Conservation (phyloP, 2,888 invertebrate genomes). For the Caenorhabditis imperialis region DNA sequence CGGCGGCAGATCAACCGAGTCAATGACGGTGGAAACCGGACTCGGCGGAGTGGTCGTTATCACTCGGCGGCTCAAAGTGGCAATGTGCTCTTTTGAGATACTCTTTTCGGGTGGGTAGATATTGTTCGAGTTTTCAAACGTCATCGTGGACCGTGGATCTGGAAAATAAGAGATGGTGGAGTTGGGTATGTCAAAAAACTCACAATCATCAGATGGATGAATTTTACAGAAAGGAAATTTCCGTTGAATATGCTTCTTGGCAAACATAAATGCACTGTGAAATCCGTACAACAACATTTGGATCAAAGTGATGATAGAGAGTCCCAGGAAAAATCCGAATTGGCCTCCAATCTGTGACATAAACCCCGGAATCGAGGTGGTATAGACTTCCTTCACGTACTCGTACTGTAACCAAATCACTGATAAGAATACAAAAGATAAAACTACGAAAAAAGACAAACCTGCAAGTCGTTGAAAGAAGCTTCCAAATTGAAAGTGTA, state of each 20-base stretch:
- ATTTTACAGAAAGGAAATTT: constrained; percentile 53
- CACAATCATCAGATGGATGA: constrained; percentile 44
- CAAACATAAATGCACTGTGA: constrained; percentile 51
- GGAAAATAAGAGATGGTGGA: neutral
- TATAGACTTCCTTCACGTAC: constrained; percentile 74
- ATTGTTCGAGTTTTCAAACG: constrained; percentile 36
- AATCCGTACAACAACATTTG: constrained; percentile 71
- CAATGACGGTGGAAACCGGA: constrained; percentile 52
- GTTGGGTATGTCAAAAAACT: constrained; percentile 5
- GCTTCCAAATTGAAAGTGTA: constrained; percentile 74
- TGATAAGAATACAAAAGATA: neutral
- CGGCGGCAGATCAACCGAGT: constrained; percentile 51
- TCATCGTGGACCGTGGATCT: constrained; percentile 33
- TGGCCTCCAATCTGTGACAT: constrained; percentile 77
- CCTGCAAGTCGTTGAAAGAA: constrained; percentile 74
- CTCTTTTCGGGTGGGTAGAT: constrained; percentile 51
- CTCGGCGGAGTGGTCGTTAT: constrained; percentile 50
- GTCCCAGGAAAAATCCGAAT: constrained; percentile 71
- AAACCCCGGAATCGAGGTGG: constrained; percentile 76
- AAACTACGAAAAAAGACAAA: constrained; percentile 13
- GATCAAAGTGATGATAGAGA: constrained; percentile 76
- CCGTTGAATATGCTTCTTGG: constrained; percentile 39
- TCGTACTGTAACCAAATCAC: constrained; percentile 66
- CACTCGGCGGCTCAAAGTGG: constrained; percentile 49
- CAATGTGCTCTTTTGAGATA: constrained; percentile 43